These are phyloP conservation scores for Formicarius rufipectus DNA, from an alignment of 2,113 vertebrate genomes.

Conservation along the genomic window DNA sequence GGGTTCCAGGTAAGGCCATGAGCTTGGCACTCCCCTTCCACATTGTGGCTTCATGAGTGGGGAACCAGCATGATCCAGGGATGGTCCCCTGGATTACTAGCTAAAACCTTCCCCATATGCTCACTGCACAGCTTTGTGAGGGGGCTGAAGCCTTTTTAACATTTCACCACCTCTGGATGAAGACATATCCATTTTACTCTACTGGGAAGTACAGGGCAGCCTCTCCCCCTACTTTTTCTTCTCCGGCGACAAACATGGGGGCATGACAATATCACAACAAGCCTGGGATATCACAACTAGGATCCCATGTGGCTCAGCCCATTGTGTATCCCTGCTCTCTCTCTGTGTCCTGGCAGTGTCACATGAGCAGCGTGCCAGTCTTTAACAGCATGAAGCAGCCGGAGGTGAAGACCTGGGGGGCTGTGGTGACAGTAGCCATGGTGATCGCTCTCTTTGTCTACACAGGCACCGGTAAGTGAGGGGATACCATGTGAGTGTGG, in stretches of 20 bases:
- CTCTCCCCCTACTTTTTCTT: not conserved
- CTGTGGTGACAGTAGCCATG: constrained; percentile 89
- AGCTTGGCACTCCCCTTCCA: not conserved
- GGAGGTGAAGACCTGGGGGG: constrained; percentile 86
- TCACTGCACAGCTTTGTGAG: not conserved
- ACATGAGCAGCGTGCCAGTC: constrained; percentile 94
- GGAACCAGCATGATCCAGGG: not conserved
- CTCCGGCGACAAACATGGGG: not conserved
- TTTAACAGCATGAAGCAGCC: constrained; percentile 93
- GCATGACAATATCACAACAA: rapidly evolving
- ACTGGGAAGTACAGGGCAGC: not conserved
- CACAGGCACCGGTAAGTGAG: constrained; percentile 86
- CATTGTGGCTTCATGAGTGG: not conserved
- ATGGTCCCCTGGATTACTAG: not conserved
- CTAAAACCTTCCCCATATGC: not conserved
- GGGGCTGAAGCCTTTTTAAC: not conserved
- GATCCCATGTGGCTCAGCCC: not conserved
- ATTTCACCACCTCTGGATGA: not conserved
- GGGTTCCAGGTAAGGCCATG: constrained; percentile 85
- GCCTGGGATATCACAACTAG: rapidly evolving
- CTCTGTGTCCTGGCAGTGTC: constrained; percentile 79
- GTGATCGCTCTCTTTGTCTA: constrained; percentile 95
- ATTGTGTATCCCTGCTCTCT: not conserved
- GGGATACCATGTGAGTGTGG: rapidly evolving
- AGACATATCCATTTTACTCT: not conserved